Evolutionary conservation across 2,113 vertebrate genomes (phyloP), one percentile per base, ranked within the genome.

Genomic region (Nothocercus julius): DNA sequence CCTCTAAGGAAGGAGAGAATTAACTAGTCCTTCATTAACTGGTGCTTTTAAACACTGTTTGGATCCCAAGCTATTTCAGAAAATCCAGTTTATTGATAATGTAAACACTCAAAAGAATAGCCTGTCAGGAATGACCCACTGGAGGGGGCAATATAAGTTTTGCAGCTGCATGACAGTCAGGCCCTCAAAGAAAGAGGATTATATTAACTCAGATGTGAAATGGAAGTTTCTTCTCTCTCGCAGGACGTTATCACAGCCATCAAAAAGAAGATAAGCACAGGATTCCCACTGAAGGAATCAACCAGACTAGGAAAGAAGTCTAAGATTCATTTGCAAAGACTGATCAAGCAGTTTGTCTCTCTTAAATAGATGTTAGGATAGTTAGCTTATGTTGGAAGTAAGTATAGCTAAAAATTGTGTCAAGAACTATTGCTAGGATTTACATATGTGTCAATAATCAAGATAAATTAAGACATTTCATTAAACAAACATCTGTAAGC

Each of bases 401-500:
- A 32, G 40, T 56, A 61, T 53, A 84, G 42, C 25, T 68, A 82
- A 88, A 90, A 32, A 40, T 58, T 13, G 53, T 63, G 53, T 70
- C 56, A 79, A 91, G 69, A 87, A 68, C 47, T 91, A 12, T 56
- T 82, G 56, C 64, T 44, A 75, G 8, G 17, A 87, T 88, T 94
- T 90, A 34, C 56, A 84, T 27, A 53, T 36, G n/a, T 17, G 88
- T 27, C 64, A 94, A 83, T 72, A 77, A 83, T 70, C 42, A 74
- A 82, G 79, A 76, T 45, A 92, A 93, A 89, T 77, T 75, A 88
- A 81, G 61, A 38, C 11, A 21, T 36, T 61, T 90, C 47, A 85
- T 88, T 91, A 94, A 30, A 88, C 63, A 85, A 72, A 78, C 38
- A 67, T 44, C 28, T 80, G 82, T 86, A 92, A 79, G 25, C 44